Base-by-base conservation (phyloP, 2,113 vertebrate genomes). In the Sinocyclocheilus maitianheensis region DNA sequence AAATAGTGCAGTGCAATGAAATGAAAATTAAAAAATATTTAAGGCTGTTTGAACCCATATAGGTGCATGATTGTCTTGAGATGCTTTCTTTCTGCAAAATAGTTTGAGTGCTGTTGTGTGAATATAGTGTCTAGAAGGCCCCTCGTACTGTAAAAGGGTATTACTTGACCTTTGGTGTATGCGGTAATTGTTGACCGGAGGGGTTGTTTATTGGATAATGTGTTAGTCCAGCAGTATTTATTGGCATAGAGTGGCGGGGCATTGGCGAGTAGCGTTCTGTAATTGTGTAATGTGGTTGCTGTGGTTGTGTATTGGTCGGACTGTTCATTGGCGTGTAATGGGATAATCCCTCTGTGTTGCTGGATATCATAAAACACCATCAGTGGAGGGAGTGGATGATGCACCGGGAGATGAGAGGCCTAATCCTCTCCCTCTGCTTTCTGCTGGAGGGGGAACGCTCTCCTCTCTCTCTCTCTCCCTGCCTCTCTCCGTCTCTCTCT, bases 321-420 rank as follows among this genome's bases (percentile, higher is more conserved):
- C 83, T 85, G 87, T 87, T 90, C 86, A 90, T 90, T 90, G 89
- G 87, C 80, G 30, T 90, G 89, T 88, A 88, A 88, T 90, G 87
- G 86, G 89, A 90, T 90, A 85, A 88, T 87, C 85, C 89, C 80
- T 87, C 85, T 88, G 85, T 88, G 85, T 85, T 87, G 83, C 80
- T 83, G 87, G 85, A 88, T 90, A 90, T 90, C 89, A 87, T 76
- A 83, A 88, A 87, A 88, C 87, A 80, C 78, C 89, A 90, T 90
- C 89, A 82, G 83, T 85, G 79, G 76, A 88, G 83, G 69, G 89
- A 88, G 89, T 84, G 86, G 87, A 90, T 90, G 89, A 90, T 90
- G 85, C 89, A 85, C 81, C 55, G 80, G 85, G 85, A 87, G 85
- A 88, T 90, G 87, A 90, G 87, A 90, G 48, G 76, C 85, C 81